Evolutionary conservation across 2,888 invertebrate species (phyloP).

Genomic region (Ophion costatus): DNA sequence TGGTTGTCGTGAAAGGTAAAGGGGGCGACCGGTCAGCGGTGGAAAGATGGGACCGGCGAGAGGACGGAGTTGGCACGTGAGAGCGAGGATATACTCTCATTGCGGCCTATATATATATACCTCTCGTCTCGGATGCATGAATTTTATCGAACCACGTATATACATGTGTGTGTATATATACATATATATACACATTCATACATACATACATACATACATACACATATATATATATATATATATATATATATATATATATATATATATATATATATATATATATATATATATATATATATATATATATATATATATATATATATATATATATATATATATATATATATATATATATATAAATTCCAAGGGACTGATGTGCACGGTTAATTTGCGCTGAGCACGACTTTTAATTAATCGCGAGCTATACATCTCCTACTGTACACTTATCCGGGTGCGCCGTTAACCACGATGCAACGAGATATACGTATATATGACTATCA

Average conservation of each 20-base stretch:
- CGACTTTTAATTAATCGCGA: slow-evolving; percentile 65
- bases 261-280: slow-evolving; percentile 19
- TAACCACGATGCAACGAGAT: background rate
- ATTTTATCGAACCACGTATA: background rate
- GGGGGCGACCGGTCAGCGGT: background rate
- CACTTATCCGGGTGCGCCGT: slow-evolving; percentile 35
- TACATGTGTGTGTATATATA: slow-evolving; percentile 8
- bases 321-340: no score
- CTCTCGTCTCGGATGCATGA: no score
- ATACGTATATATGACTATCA: no score
- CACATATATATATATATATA: no score
- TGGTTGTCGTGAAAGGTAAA: slow-evolving; percentile 35
- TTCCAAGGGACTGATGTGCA: slow-evolving; percentile 19
- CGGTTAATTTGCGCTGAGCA: slow-evolving; percentile 63
- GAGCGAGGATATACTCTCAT: slow-evolving; percentile 42
- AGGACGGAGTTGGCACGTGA: slow-evolving; percentile 35
- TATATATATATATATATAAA: no score
- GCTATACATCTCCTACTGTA: slow-evolving; percentile 53
- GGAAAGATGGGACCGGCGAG: background rate
- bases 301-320: no score
- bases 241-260: no score
- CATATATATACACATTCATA: no score
- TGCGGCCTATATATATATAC: slow-evolving; percentile 9
- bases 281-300: no score
- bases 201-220: no score